A percentile compares a stretch with the other conserved stretches of the same genome.
These are phyloP conservation scores for Charaxes varanes DNA, from an alignment of 1,140 invertebrate species.

Conservation along the genomic window DNA sequence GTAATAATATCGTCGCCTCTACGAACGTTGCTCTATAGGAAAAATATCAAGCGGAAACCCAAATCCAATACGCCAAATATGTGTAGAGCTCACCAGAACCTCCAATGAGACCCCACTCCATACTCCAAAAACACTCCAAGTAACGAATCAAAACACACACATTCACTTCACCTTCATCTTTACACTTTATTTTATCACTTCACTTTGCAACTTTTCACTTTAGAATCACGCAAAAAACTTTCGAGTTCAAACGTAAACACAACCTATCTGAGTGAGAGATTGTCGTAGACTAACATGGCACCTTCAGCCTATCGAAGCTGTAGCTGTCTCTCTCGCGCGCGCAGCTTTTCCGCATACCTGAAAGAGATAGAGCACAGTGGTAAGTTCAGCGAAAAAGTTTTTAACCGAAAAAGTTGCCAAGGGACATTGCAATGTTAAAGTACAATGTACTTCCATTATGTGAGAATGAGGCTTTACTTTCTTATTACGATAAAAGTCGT, in stretches of 20 bases:
- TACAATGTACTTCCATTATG: constrained; percentile 12
- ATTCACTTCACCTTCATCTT: constrained; percentile 17
- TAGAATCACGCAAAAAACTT: constrained; percentile 12
- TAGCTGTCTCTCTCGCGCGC: constrained; percentile 6
- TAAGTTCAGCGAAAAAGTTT: constrained; percentile 19
- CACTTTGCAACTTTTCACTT: constrained; percentile 9
- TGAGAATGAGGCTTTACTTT: constrained; percentile 12
- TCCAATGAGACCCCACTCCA: constrained; percentile 7
- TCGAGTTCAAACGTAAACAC: constrained; percentile 4
- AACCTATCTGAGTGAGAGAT: constrained; percentile 9
- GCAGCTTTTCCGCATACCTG: neutral
- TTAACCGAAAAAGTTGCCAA: constrained; percentile 22
- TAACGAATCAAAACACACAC: constrained; percentile 13
- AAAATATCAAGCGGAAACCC: no score
- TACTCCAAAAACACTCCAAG: constrained; percentile 20
- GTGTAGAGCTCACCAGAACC: constrained; percentile 9
- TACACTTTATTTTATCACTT: no score
- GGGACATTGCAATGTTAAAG: constrained; percentile 16
- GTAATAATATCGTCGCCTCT: no score
- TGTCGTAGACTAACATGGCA: constrained; percentile 12
- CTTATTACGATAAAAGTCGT: constrained; percentile 13
- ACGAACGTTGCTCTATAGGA: no score
- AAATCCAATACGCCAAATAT: no score
- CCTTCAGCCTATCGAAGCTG: neutral
- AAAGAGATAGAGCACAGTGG: constrained; percentile 15